A percentile compares a stretch with the other conserved stretches of the same genome.
Evolutionary conservation across 1,140 invertebrate genomes (phyloP).

Genomic region (Drosophila paulistorum): DNA sequence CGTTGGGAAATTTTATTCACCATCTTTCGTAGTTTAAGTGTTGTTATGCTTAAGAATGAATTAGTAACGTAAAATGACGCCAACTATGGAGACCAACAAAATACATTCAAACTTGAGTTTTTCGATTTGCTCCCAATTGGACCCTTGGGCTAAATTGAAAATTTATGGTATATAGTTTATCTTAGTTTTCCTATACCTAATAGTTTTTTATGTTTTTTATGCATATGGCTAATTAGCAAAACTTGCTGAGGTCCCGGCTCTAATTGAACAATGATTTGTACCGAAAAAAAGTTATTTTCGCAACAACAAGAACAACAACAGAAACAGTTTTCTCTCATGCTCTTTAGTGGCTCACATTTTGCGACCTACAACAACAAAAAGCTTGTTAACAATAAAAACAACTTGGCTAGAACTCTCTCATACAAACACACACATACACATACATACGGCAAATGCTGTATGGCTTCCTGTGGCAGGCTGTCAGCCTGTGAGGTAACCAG

Average conservation of each 20-base stretch:
- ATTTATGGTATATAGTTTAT: no score
- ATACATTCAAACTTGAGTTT: no score
- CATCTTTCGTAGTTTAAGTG: no score
- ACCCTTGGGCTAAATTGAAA: no score
- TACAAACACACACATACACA: constrained; percentile 27
- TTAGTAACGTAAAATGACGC: no score
- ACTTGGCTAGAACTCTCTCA: constrained; percentile 53
- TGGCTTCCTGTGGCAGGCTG: constrained; percentile 79
- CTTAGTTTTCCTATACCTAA: no score
- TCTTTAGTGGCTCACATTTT: constrained; percentile 36
- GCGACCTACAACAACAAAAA: constrained; percentile 76
- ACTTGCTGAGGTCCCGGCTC: constrained; percentile 15
- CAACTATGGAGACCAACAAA: no score
- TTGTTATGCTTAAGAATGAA: no score
- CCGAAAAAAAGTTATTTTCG: constrained; percentile 54
- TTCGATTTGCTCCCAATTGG: no score
- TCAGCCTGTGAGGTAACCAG: constrained; percentile 69
- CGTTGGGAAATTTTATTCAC: no score
- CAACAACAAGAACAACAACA: constrained; percentile 44
- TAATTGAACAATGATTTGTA: constrained; percentile 52
- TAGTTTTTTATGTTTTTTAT: no score
- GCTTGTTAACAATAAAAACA: constrained; percentile 80
- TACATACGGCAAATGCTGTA: constrained; percentile 61
- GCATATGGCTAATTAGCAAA: no score
- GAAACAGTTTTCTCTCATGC: constrained; percentile 4